Evolutionary conservation across 2,113 vertebrate genomes (phyloP), one percentile per base, ranked within the genome.

Genomic region (Columba janthina): DNA sequence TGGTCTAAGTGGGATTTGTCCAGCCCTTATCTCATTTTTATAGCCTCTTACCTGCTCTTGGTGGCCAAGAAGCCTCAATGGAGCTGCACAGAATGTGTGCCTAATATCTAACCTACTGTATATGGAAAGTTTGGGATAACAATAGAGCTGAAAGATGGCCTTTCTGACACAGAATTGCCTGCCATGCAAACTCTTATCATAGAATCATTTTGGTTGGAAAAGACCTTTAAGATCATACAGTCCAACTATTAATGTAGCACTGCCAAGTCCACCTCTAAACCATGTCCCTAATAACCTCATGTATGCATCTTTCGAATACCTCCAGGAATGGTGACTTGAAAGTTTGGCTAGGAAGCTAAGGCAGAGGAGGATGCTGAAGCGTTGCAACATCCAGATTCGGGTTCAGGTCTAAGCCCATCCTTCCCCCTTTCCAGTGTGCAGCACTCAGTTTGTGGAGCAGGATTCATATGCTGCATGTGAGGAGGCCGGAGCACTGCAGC

Each of bases 41-140:
- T 65, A 54, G 34, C 32, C 17, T 70, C n/a, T 85, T 83, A 18
- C 19, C 16, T 64, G 10, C 5, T 88, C 8, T 11, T 5, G 22
- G 29, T 20, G 61, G 21, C n/a, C 51, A 71, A n/a, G 42, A 88
- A 90, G 13, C 26, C 65, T 54, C 74, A 16, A 20, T 44, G 51
- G 15, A 61, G 24, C 12, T 11, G 24, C 36, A 53, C 22, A 36
- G 46, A n/a, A 50, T 15, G 1, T 7, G 2, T 0, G 0, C 7
- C 46, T 90, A 8, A 0, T 42, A 76, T 20, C 19, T 79, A 36
- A 75, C 25, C 20, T 29, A 15, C 22, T 42, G 11, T 10, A 28
- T 13, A 28, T 14, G 17, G 36, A 36, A 19, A 25, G 16, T 46
- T 62, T 72, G 19, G 6, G 2, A 28, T 14, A 84, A 15, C 6